Evolutionary conservation across 2,888 invertebrate genomes (phyloP), one percentile per base, ranked within the genome.

Genomic region (Nomada fabriciana): DNA sequence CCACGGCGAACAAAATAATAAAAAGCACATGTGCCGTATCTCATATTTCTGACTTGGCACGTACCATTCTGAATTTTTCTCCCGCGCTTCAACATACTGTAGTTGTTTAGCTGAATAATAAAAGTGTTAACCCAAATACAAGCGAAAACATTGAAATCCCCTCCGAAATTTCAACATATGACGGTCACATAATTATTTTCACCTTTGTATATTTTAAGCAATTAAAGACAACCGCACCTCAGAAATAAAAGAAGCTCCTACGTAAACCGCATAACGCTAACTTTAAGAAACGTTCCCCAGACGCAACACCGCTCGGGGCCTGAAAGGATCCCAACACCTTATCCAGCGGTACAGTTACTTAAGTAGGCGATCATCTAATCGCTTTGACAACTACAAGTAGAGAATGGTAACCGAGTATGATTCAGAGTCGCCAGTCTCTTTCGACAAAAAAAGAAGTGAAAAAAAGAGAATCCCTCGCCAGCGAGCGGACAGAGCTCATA

Each of bases 311-410:
- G 68, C n/a, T 57, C 13, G 15, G 23, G 52, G 50, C 36, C 20
- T 18, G 42, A 36, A 13, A 61, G n/a, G 42, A n/a, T 4, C 42
- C 15, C 53, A 23, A 23, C 25, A 53, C 53, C 71, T 63, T 71
- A 61, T 63, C 2, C 18, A 71, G 63, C 63, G 63, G 52, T 71
- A 71, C 71, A 63, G 63, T 71, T 71, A 71, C 25, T 52, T 71
- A 63, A 53, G 52, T 63, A 42, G 52, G 63, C 71, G 63, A 72
- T 53, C 71, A 9, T 42, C 52, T 72, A 53, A 72, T 63, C 71
- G 29, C 42, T 42, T 36, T 11, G 29, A 53, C 63, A 50, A 13
- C 71, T 53, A 42, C 52, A 43, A 50, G 42, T 25, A 53, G 53
- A 23, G 52, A 63, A 63, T 53, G 71, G 52, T 52, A 36, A 23